Percentiles rank a stretch among this genome's conserved stretches.
Evolutionary conservation across 2,888 invertebrate species (phyloP).

Genomic region (Chesias legatella): DNA sequence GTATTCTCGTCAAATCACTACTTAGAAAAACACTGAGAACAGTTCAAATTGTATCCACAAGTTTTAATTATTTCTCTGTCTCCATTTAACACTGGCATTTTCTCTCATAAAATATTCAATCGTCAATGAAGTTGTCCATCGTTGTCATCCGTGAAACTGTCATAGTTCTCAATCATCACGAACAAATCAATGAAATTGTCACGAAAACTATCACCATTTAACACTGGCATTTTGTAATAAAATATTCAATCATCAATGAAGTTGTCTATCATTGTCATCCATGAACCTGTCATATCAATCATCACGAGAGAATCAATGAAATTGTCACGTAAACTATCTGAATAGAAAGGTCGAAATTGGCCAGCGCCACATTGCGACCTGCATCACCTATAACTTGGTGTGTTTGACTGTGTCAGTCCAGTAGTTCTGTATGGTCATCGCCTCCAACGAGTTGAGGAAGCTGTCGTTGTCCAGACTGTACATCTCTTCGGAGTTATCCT

Average conservation of each 20-base stretch:
- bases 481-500: conserved; percentile 97
- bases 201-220: neutral
- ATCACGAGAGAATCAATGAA: too few relatives aligned
- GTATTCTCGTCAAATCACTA: conserved; percentile 9
- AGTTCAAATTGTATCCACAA: neutral
- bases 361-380: conserved; percentile 4
- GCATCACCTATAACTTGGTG: conserved; percentile 85
- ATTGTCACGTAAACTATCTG: too few relatives aligned
- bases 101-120: too few relatives aligned
- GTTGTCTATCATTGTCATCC: too few relatives aligned
- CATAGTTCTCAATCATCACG: too few relatives aligned
- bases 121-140: too few relatives aligned
- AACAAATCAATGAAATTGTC: too few relatives aligned
- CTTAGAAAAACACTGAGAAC: neutral
- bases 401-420: conserved; percentile 96
- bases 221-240: too few relatives aligned
- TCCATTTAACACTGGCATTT: too few relatives aligned
- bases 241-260: too few relatives aligned
- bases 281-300: too few relatives aligned
- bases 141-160: too few relatives aligned
- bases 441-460: conserved; percentile 94
- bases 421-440: conserved; percentile 96
- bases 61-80: neutral
- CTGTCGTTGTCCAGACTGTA: conserved; percentile 96
- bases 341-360: neutral